Evolutionary conservation across 2,888 invertebrate genomes (phyloP).

Genomic region (Andrena camellia): DNA sequence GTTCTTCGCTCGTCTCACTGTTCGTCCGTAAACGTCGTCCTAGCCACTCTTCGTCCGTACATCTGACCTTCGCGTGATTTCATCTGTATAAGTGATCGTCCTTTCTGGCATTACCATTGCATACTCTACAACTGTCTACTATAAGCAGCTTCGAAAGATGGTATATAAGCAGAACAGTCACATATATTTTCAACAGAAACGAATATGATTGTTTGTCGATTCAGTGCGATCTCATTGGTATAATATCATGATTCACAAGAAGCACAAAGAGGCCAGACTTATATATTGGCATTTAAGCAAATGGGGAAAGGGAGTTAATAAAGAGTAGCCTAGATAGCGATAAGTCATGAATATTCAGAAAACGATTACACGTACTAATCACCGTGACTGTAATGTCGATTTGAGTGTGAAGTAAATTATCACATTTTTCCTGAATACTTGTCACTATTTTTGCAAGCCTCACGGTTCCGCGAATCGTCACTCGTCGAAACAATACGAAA

Average conservation of each 20-base stretch:
- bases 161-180: constrained; percentile 72
- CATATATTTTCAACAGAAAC: constrained; percentile 46
- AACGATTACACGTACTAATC: background rate
- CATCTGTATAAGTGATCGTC: constrained; percentile 79
- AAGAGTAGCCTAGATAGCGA: background rate
- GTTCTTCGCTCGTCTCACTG: constrained; percentile 79
- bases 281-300: constrained; percentile 50
- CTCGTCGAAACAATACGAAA: background rate
- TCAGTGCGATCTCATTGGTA: background rate
- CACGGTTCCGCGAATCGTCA: constrained; percentile 7
- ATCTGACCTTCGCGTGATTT: constrained; percentile 82
- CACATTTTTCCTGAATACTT: constrained; percentile 53
- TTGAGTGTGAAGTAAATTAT: constrained; percentile 33
- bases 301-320: background rate
- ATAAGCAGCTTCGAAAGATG: constrained; percentile 71
- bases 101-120: constrained; percentile 77
- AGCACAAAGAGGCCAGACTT: background rate
- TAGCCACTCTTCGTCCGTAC: constrained; percentile 82
- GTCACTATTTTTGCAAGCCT: constrained; percentile 57
- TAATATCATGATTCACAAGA: background rate
- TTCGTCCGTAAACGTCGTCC: constrained; percentile 75
- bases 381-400: background rate
- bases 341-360: background rate
- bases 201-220: constrained; percentile 28
- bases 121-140: constrained; percentile 78